These are phyloP conservation scores for Zhuqinia jingwanae DNA, from an alignment of 2,888 invertebrate species.

Conservation along the genomic window DNA sequence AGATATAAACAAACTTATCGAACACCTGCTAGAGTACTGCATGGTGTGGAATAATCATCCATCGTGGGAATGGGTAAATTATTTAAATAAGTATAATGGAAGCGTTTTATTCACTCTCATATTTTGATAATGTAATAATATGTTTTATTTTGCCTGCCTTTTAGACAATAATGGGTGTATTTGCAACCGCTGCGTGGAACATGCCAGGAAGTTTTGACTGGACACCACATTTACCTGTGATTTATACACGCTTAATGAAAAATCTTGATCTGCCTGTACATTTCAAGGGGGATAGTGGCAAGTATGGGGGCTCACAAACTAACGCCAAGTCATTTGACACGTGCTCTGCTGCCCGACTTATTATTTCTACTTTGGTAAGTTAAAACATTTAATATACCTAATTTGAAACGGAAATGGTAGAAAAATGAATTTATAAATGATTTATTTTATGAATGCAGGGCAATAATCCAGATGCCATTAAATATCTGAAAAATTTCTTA, in stretches of 20 bases:
- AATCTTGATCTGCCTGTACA: slow-evolving; percentile 90
- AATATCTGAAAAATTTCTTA: slow-evolving; percentile 89
- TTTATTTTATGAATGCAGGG: slow-evolving; percentile 82
- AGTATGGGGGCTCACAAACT: slow-evolving; percentile 71
- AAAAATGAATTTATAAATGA: too few species aligned
- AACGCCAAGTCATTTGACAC: slow-evolving; percentile 76
- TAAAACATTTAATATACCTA: too few species aligned
- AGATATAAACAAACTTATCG: slow-evolving; percentile 87
- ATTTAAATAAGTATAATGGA: not conserved
- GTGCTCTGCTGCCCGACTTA: slow-evolving; percentile 82
- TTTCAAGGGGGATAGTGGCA: slow-evolving; percentile 83
- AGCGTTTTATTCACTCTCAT: too few species aligned
- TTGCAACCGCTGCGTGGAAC: slow-evolving; percentile 87
- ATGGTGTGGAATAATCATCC: slow-evolving; percentile 88
- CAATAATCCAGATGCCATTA: slow-evolving; percentile 86
- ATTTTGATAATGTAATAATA: not conserved
- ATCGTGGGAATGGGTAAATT: slow-evolving; percentile 85
- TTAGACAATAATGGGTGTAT: slow-evolving; percentile 87
- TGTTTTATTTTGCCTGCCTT: slow-evolving; percentile 77
- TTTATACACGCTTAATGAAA: slow-evolving; percentile 88
- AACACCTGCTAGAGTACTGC: slow-evolving; percentile 90
- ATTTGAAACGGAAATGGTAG: not conserved
- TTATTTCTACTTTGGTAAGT: slow-evolving; percentile 83
- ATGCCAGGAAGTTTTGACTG: slow-evolving; percentile 94
- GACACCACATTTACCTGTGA: slow-evolving; percentile 90